These are phyloP conservation scores for Hemiprocne comata DNA, from an alignment of 2,113 vertebrate species.

Conservation along the genomic window DNA sequence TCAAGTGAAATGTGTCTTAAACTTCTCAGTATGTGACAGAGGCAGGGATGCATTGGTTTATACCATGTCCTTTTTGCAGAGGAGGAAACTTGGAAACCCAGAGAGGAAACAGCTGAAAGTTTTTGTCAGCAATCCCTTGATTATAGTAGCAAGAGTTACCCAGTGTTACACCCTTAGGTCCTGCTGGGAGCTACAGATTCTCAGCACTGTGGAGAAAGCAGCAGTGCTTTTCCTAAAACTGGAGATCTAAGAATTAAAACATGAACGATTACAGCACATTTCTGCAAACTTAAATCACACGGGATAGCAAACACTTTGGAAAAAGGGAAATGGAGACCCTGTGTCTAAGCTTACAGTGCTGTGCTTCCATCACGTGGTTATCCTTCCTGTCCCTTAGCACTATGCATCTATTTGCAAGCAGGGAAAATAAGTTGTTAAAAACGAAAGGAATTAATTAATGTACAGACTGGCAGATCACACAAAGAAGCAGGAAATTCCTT, in stretches of 20 bases:
- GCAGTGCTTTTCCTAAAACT: not conserved
- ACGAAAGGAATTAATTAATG: not conserved
- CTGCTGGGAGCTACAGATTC: not conserved
- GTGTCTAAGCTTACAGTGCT: too few relatives aligned
- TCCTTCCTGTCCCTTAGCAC: not conserved
- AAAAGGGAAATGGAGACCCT: not conserved
- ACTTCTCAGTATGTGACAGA: not conserved
- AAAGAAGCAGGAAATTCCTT: not conserved
- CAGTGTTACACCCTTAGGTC: not conserved
- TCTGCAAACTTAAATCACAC: not conserved
- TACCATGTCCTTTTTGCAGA: not conserved
- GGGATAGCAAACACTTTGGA: not conserved
- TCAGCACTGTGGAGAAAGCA: not conserved
- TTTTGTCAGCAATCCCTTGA: not conserved
- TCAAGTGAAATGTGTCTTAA: not conserved
- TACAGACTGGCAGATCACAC: not conserved
- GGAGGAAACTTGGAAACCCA: not conserved
- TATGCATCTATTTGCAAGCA: not conserved
- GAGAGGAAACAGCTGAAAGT: not conserved
- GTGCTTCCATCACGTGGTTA: rapidly evolving
- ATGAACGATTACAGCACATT: not conserved
- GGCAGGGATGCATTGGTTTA: not conserved
- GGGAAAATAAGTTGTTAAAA: not conserved
- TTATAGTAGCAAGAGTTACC: not conserved
- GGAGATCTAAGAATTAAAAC: not conserved